Conservation (phyloP, 1,140 invertebrate species). For the Mylabris phalerata region DNA sequence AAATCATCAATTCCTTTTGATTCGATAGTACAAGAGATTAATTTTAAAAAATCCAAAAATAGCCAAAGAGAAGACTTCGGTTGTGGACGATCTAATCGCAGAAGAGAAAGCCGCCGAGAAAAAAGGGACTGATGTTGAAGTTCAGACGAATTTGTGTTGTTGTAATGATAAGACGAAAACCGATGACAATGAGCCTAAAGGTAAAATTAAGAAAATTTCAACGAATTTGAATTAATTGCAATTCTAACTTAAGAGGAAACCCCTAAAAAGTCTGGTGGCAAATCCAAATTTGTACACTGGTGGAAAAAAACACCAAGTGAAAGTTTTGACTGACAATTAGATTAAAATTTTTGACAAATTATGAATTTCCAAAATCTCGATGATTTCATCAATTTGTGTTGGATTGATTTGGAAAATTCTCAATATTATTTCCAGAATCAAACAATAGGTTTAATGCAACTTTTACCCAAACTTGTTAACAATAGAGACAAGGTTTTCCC, state of each 20-base stretch:
- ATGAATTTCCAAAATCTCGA: background rate
- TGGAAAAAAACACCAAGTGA: background rate
- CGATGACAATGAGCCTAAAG: slow-evolving; percentile 2
- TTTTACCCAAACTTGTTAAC: background rate
- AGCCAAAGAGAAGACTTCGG: background rate
- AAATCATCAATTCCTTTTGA: background rate
- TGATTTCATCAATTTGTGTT: background rate
- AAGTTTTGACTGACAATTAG: too few relatives aligned
- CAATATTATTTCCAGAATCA: background rate
- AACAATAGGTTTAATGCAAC: slow-evolving; percentile 3
- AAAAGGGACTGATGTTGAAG: background rate
- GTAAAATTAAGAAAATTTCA: background rate
- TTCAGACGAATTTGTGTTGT: slow-evolving; percentile 5
- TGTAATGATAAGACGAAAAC: slow-evolving; percentile 2
- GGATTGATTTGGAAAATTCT: background rate
- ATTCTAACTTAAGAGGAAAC: too few relatives aligned
- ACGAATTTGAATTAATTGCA: background rate
- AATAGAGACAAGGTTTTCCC: too few relatives aligned
- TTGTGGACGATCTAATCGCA: slow-evolving; percentile 15
- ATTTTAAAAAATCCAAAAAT: slow-evolving; percentile 11
- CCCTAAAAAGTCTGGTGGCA: background rate
- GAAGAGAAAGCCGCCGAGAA: slow-evolving; percentile 12
- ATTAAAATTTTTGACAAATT: too few relatives aligned
- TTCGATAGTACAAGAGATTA: slow-evolving; percentile 18
- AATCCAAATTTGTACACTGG: background rate